Conservation (phyloP, 2,113 vertebrate species). For the Tapirus terrestris region DNA sequence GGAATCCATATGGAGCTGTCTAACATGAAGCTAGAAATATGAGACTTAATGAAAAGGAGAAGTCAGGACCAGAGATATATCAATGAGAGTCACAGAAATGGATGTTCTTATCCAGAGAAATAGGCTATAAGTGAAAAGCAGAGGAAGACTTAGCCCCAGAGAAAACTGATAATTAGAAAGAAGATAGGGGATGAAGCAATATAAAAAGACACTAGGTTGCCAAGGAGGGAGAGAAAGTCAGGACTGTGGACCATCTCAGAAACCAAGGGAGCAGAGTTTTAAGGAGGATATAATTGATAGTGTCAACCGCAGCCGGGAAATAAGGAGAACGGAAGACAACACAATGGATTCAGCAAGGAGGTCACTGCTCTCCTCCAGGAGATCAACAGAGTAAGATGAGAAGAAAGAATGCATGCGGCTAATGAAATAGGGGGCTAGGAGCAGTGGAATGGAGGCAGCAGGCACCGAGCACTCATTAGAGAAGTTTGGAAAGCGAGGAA, state of each 20-base stretch:
- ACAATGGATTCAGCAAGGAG: neutral
- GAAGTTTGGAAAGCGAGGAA: constrained; percentile 33
- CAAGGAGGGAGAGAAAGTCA: neutral
- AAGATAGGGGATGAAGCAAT: neutral
- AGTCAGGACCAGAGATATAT: neutral
- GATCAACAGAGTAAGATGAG: neutral
- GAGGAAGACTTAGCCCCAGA: neutral
- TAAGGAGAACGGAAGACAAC: neutral
- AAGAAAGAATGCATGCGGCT: neutral
- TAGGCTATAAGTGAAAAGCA: neutral
- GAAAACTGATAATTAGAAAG: constrained; percentile 4
- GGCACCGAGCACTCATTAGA: neutral
- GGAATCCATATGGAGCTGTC: neutral
- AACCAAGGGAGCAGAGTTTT: neutral
- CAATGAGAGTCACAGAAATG: neutral
- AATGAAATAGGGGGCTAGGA: neutral
- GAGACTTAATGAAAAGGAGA: constrained; percentile 3
- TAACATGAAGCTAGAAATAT: constrained; percentile 29
- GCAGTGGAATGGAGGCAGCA: neutral
- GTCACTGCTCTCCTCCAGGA: neutral
- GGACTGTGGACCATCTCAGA: neutral
- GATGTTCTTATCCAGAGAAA: neutral
- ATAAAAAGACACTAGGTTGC: neutral
- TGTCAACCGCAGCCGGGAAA: neutral
- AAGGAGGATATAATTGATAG: neutral